These are phyloP conservation scores for Cerastis leucographa DNA, from an alignment of 2,888 invertebrate genomes.

Conservation along the genomic window DNA sequence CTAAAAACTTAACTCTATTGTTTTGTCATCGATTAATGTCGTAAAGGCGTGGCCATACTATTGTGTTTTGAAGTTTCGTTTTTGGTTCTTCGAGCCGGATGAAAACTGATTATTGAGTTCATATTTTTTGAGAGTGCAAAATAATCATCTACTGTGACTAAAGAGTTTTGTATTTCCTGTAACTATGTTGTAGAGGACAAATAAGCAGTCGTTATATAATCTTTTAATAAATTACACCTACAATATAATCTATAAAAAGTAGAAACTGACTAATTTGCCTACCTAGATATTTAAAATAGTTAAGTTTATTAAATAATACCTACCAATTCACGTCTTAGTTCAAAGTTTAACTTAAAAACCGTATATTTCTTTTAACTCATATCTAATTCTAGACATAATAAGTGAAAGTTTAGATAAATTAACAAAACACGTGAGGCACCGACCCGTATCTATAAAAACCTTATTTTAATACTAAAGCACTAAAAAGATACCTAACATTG, in stretches of 20 bases:
- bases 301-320: neutral
- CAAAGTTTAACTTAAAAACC: neutral
- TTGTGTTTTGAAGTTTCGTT: neutral
- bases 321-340: neutral
- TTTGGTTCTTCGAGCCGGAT: slow-evolving; percentile 2
- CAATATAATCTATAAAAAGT: neutral
- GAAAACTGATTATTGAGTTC: neutral
- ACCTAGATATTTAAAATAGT: neutral
- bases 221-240: too few species aligned
- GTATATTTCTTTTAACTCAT: neutral
- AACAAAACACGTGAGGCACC: neutral
- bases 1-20: slow-evolving; percentile 9
- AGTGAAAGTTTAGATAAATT: slow-evolving; percentile 27
- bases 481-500: neutral
- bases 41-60: slow-evolving; percentile 3
- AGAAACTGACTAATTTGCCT: neutral
- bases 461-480: neutral
- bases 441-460: neutral
- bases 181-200: neutral
- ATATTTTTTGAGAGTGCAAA: too few species aligned
- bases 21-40: slow-evolving; percentile 9
- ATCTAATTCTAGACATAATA: neutral
- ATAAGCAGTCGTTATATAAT: neutral
- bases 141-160: too few species aligned
- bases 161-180: too few species aligned